These are phyloP conservation scores for Chlorops oryzae DNA, from an alignment of 1,140 invertebrate species.

Conservation along the genomic window DNA sequence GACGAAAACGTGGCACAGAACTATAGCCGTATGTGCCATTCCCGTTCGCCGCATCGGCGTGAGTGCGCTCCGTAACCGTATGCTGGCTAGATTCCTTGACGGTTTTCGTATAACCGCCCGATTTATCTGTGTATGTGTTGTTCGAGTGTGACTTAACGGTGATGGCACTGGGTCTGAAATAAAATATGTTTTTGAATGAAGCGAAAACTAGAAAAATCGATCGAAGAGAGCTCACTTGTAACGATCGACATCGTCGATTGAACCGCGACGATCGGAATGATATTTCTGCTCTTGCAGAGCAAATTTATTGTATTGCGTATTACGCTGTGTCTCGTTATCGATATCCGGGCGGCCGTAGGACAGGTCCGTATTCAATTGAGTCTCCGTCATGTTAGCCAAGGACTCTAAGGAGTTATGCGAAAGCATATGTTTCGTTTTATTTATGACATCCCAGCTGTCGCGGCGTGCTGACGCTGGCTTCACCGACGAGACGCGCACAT, in stretches of 20 bases:
- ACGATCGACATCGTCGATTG: constrained; percentile 37
- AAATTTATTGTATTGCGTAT: constrained; percentile 57
- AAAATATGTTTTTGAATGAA: background rate
- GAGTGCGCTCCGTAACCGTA: constrained; percentile 35
- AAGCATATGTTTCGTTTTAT: constrained; percentile 69
- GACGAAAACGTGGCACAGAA: constrained; percentile 41
- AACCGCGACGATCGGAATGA: constrained; percentile 21
- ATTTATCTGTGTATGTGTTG: constrained; percentile 39
- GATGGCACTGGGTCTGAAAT: constrained; percentile 44
- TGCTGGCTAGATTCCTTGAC: constrained; percentile 45
- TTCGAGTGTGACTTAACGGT: constrained; percentile 46
- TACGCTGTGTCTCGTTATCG: constrained; percentile 55
- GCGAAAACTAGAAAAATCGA: background rate
- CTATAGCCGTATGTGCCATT: constrained; percentile 37
- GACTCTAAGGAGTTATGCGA: constrained; percentile 61
- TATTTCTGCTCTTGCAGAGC: constrained; percentile 41
- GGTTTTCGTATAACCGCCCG: constrained; percentile 42
- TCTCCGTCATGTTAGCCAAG: constrained; percentile 59
- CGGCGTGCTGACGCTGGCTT: constrained; percentile 57
- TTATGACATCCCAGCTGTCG: constrained; percentile 74
- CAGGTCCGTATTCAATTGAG: constrained; percentile 50
- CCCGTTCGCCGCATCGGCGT: background rate
- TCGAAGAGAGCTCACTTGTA: constrained; percentile 29
- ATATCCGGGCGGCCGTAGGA: constrained; percentile 44
- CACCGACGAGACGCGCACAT: constrained; percentile 63